Evolutionary conservation across 2,888 invertebrate genomes (phyloP).

Genomic region (Siphlonurus alternatus): DNA sequence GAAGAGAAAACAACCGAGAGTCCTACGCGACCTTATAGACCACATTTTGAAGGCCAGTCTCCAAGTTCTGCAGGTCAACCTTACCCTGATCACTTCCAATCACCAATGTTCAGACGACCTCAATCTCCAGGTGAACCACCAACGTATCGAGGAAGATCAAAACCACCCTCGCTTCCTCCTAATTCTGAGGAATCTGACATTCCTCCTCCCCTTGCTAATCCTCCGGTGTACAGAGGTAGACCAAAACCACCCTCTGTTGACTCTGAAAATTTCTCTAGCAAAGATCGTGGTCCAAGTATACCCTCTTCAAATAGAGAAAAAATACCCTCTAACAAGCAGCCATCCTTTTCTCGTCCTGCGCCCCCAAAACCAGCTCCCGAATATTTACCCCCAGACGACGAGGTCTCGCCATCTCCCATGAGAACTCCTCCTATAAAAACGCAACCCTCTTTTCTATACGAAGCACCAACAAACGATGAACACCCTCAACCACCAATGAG

Average conservation of each 20-base stretch:
- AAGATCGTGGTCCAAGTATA: not conserved
- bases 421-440: no score
- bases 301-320: not conserved
- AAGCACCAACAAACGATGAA: no score
- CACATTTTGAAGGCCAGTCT: not conserved
- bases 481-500: no score
- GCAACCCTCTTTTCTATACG: no score
- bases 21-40: no score
- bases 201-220: not conserved
- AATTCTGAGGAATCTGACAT: not conserved
- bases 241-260: no score
- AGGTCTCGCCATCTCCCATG: no score
- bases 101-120: not conserved
- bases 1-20: not conserved
- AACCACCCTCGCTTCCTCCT: not conserved
- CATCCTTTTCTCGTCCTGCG: no score
- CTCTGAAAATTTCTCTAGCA: no score
- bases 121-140: not conserved
- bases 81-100: not conserved
- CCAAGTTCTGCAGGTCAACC: not conserved
- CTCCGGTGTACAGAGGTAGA: not conserved
- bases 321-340: no score
- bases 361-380: no score
- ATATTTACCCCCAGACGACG: no score
- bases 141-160: not conserved